A percentile compares a stretch with the other conserved stretches of the same genome.
Evolutionary conservation across 2,888 invertebrate genomes (phyloP).

Genomic region (Thumatha senex): DNA sequence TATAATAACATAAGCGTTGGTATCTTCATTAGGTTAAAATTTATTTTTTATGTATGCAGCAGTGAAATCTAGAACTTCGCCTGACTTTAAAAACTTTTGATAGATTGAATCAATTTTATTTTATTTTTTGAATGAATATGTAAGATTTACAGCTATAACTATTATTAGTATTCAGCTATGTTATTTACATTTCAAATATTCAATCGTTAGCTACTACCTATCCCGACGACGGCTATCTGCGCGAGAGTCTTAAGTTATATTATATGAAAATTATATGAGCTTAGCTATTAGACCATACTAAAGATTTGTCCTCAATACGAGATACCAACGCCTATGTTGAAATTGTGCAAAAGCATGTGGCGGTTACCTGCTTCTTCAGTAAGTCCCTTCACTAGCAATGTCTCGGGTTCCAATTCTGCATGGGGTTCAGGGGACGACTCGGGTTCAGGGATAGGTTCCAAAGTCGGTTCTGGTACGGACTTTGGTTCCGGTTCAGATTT

Average conservation of each 20-base stretch:
- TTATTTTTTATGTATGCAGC: too few species aligned
- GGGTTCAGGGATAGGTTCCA: constrained; percentile 73
- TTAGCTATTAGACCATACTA: too few species aligned
- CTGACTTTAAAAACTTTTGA: too few species aligned
- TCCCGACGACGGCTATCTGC: too few species aligned
- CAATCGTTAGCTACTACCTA: too few species aligned
- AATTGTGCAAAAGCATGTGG: constrained; percentile 61
- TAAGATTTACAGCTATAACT: too few species aligned
- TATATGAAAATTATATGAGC: not conserved
- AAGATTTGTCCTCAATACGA: too few species aligned
- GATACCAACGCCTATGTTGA: constrained; percentile 21
- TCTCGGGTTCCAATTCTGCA: constrained; percentile 71
- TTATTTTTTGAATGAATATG: too few species aligned
- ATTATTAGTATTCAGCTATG: too few species aligned
- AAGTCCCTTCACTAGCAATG: constrained; percentile 79
- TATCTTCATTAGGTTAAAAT: not conserved
- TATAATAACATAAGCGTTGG: constrained; percentile 27
- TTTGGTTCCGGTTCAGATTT: constrained; percentile 56
- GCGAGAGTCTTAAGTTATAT: not conserved
- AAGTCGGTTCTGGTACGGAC: constrained; percentile 47
- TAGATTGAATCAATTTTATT: too few species aligned
- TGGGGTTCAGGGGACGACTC: constrained; percentile 68
- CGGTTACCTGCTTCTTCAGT: constrained; percentile 78
- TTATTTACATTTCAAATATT: too few species aligned
- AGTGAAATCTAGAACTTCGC: too few species aligned